These are phyloP conservation scores for Lycopodina hypogea DNA, from an alignment of 37 sponge, comb jelly and placozoan genomes.

Conservation along the genomic window DNA sequence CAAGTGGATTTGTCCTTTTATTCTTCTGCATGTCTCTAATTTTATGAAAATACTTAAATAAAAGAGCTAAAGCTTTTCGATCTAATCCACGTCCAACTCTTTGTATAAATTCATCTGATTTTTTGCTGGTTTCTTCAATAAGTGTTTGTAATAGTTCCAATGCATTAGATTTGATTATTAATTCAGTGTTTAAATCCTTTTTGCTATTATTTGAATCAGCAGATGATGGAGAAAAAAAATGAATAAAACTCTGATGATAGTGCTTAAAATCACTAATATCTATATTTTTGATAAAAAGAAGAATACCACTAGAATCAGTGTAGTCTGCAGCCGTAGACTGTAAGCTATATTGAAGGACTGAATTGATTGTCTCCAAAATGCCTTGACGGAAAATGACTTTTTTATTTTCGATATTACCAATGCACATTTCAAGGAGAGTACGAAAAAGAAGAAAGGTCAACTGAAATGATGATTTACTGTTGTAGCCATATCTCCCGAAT, in stretches of 20 bases:
- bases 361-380: slow-evolving; percentile 60
- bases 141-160: neutral
- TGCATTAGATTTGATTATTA: neutral
- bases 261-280: no score
- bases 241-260: no score
- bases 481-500: slow-evolving; percentile 9
- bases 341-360: slow-evolving; percentile 19
- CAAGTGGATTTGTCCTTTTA: neutral
- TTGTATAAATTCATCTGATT: neutral
- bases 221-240: no score
- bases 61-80: neutral
- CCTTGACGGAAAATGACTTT: slow-evolving; percentile 40
- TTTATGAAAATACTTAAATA: neutral
- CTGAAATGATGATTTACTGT: slow-evolving; percentile 42
- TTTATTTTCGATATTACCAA: slow-evolving; percentile 65
- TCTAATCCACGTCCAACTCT: neutral
- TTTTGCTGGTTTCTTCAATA: neutral
- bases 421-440: slow-evolving; percentile 58
- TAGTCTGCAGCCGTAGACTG: no score
- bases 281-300: no score
- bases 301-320: no score
- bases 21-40: neutral
- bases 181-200: neutral
- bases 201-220: no score
- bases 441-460: slow-evolving; percentile 50